Percentiles rank a stretch among this genome's conserved stretches.
These are phyloP conservation scores for Todiramphus chloris DNA, from an alignment of 2,113 vertebrate species.

Conservation along the genomic window DNA sequence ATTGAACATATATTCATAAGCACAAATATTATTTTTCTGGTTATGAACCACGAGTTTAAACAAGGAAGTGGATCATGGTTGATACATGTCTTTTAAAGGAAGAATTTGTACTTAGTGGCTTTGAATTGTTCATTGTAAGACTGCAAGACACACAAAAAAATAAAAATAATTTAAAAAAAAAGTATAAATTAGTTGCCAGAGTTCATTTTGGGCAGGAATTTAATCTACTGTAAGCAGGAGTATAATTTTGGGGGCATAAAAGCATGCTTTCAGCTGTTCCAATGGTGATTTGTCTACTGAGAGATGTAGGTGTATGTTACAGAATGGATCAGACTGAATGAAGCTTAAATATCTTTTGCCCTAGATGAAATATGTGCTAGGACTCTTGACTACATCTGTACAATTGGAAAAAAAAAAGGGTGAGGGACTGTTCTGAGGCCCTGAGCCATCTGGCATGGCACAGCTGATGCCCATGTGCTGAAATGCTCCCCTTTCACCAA, in stretches of 20 bases:
- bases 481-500: neutral
- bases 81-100: neutral
- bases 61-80: fast-evolving
- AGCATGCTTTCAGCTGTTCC: neutral
- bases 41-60: neutral
- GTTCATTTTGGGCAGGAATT: neutral
- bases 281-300: neutral
- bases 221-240: neutral
- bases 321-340: neutral
- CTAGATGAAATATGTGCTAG: neutral
- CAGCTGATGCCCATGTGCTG: constrained; percentile 1
- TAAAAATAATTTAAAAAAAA: too few species aligned
- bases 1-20: neutral
- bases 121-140: neutral
- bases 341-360: neutral
- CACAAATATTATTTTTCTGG: neutral
- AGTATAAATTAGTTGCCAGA: neutral
- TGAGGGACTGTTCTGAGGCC: neutral
- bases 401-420: neutral
- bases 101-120: neutral
- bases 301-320: neutral
- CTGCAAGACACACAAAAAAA: neutral
- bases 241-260: neutral
- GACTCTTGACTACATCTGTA: neutral
- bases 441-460: neutral